A percentile compares a stretch with the other conserved stretches of the same genome.
These are phyloP conservation scores for Anastatus disparis DNA, from an alignment of 1,140 invertebrate genomes.

Conservation along the genomic window DNA sequence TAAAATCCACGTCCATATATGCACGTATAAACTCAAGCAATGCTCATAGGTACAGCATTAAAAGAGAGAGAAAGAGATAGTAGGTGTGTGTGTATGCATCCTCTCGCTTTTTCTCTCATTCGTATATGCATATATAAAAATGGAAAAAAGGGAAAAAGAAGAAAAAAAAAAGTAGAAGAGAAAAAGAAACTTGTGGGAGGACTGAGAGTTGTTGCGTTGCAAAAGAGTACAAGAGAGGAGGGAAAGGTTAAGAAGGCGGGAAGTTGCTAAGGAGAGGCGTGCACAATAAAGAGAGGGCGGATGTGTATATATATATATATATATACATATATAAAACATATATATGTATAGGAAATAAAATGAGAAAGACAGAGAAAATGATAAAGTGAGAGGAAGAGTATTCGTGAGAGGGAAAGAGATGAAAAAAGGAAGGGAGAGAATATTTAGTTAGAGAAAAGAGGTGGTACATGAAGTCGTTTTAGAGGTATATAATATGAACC, in stretches of 20 bases:
- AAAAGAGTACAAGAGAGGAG: not conserved
- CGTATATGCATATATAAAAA: not conserved
- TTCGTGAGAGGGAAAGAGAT: not conserved
- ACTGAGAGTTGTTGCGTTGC: too few species aligned
- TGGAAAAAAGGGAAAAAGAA: not conserved
- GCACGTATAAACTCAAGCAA: too few species aligned
- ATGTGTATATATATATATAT: not conserved
- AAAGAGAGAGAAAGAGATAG: too few species aligned
- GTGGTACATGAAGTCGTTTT: not conserved
- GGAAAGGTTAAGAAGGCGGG: slow-evolving; percentile 28
- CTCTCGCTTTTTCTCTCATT: not conserved
- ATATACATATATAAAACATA: not conserved
- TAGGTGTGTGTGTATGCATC: too few species aligned
- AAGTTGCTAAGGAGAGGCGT: slow-evolving; percentile 7
- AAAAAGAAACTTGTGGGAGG: not conserved
- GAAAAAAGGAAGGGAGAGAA: not conserved
- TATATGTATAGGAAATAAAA: not conserved
- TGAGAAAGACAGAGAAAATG: too few species aligned
- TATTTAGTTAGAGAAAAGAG: too few species aligned
- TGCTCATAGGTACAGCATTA: too few species aligned
- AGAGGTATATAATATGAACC: not conserved
- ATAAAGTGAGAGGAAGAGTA: too few species aligned
- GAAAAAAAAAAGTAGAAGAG: not conserved
- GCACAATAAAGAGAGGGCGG: not conserved
- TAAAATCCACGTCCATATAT: too few species aligned